Percentiles rank a stretch among this genome's conserved stretches.
Conservation (phyloP, 2,797 vertebrate genomes). For the Cottoperca gobio region DNA sequence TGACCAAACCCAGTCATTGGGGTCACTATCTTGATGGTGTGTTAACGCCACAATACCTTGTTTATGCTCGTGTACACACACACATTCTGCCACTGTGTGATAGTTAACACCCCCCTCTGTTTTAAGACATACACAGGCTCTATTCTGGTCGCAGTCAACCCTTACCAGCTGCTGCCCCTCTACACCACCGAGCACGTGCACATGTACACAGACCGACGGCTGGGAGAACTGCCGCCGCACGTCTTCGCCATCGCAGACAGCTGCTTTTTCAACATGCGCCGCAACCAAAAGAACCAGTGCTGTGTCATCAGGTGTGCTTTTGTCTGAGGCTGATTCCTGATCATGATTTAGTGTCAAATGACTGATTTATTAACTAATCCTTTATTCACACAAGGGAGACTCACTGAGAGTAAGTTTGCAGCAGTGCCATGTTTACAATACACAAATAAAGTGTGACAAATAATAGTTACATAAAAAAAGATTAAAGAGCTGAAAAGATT, state of each 20-base stretch:
- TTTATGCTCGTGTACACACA: constrained; percentile 35
- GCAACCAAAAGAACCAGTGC: constrained; percentile 90
- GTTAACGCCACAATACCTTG: constrained; percentile 13
- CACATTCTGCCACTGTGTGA: constrained; percentile 21
- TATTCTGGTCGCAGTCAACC: constrained; percentile 97
- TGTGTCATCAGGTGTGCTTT: constrained; percentile 93
- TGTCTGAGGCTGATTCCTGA: neutral
- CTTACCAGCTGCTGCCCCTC: constrained; percentile 94
- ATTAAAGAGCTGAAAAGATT: neutral
- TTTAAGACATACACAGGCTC: constrained; percentile 95
- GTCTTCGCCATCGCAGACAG: constrained; percentile 95
- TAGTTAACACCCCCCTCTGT: constrained; percentile 44
- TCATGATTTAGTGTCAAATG: neutral
- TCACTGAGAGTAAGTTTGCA: neutral
- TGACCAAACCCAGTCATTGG: neutral
- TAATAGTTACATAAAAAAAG: neutral
- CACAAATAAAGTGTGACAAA: neutral
- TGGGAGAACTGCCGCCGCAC: constrained; percentile 94
- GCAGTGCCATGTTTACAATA: neutral
- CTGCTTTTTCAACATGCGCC: constrained; percentile 97
- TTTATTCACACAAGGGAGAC: neutral
- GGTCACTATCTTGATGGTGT: neutral
- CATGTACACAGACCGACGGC: constrained; percentile 88
- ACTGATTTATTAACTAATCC: neutral
- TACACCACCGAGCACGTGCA: constrained; percentile 92